A percentile compares a stretch with the other conserved stretches of the same genome.
phyloP scores from a whole-genome alignment of 2,888 invertebrate genomes.

The Polyommatus iphigenia region DNA sequence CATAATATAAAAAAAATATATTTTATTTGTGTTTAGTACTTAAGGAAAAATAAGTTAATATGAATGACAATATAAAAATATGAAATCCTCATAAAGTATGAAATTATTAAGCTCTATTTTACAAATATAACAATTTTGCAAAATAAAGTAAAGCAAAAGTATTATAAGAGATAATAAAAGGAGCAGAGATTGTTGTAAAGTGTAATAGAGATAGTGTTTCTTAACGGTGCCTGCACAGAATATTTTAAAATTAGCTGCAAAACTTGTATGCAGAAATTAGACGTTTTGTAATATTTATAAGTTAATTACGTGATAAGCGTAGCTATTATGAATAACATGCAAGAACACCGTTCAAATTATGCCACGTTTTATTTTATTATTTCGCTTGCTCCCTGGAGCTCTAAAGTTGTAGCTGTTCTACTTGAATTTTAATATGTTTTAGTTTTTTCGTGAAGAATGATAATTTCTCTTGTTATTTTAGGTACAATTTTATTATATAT shows the following conservation, averaged over 20 bases:
- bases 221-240: background rate
- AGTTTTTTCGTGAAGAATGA: background rate
- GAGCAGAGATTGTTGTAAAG: background rate
- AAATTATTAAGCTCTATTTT: no score
- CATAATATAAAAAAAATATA: no score
- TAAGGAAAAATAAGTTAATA: no score
- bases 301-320: slow-evolving; percentile 7
- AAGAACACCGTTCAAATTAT: background rate
- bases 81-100: no score
- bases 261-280: slow-evolving; percentile 20
- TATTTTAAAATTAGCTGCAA: slow-evolving; percentile 17
- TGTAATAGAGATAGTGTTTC: slow-evolving; percentile 18
- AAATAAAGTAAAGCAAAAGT: background rate
- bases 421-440: background rate
- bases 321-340: background rate
- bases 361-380: slow-evolving; percentile 16
- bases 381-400: background rate
- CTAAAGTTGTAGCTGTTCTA: background rate
- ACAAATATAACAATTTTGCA: background rate
- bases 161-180: background rate
- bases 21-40: no score
- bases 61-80: no score
- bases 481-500: background rate
- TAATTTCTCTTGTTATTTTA: background rate
- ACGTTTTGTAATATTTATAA: slow-evolving; percentile 11